Base-by-base conservation (phyloP, 1,140 invertebrate species). In the Neoseiulus cucumeris region DNA sequence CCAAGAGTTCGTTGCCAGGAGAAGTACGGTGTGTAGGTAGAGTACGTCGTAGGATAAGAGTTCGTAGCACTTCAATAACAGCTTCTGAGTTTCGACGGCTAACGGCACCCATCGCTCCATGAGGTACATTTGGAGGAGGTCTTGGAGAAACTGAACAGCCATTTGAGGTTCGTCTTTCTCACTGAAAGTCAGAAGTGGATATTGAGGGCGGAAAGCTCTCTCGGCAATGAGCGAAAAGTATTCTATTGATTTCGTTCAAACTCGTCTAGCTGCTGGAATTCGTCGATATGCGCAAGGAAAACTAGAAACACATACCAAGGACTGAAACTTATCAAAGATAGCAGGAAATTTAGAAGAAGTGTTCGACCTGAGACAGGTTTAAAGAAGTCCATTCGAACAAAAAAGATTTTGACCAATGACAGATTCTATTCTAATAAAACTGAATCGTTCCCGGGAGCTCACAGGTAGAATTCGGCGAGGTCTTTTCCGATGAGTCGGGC, bases 401-500 rank as follows among this genome's bases (percentile, higher is more conserved):
- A n/a, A n/a, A n/a, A n/a, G n/a, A n/a, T n/a, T n/a, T n/a, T n/a
- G n/a, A n/a, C n/a, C n/a, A n/a, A n/a, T n/a, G n/a, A n/a, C n/a
- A n/a, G n/a, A n/a, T n/a, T n/a, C n/a, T n/a, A n/a, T n/a, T n/a
- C n/a, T n/a, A n/a, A n/a, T n/a, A n/a, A n/a, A n/a, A n/a, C n/a
- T n/a, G n/a, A n/a, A n/a, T n/a, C n/a, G 9, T 39, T 39, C 33
- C 4, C 33, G 33, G 33, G 9, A 28, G 71, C 75, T 73, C 71
- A 79, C 70, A 89, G 84, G 73, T 96, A 94, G 74, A 95, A 93
- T 29, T 83, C 80, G 0, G 92, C 91, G 20, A 98, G 74, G 73
- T 94, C 87, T 68, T 85, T 81, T 0, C 92, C 92, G 66, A 96
- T 87, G 18, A 87, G 79, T 64, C 89, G 81, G 0, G 92, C 91